A percentile compares a stretch with the other conserved stretches of the same genome.
phyloP scores from a whole-genome alignment of 2,888 invertebrate genomes.

The Apodemia duryi region DNA sequence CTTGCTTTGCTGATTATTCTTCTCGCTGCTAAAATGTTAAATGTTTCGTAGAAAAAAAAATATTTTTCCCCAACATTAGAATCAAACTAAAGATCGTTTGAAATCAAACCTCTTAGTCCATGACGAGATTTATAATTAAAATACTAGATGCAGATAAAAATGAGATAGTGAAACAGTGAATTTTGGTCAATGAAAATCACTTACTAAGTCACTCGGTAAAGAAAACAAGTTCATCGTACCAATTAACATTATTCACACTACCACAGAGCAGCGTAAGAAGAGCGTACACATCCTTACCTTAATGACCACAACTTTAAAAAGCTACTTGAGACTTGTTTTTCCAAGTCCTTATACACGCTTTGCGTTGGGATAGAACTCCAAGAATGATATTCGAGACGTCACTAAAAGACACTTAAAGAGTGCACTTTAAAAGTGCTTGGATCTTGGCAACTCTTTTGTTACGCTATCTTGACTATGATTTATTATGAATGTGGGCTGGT shows the following conservation, averaged over 20 bases:
- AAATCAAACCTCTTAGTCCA: too few relatives aligned
- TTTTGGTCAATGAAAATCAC: neutral
- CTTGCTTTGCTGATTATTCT: conserved; percentile 28
- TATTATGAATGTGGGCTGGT: neutral
- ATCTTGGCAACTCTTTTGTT: conserved; percentile 9
- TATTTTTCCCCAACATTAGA: too few relatives aligned
- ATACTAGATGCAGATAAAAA: too few relatives aligned
- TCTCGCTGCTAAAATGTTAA: conserved; percentile 34
- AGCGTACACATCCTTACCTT: conserved; percentile 33
- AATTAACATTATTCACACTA: neutral
- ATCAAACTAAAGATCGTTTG: too few relatives aligned
- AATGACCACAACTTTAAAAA: conserved; percentile 43
- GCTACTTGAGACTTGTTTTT: conserved; percentile 27
- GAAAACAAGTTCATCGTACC: conserved; percentile 1
- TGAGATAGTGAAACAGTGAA: neutral
- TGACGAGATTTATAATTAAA: too few relatives aligned
- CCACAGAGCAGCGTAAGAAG: conserved; percentile 20
- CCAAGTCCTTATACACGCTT: conserved; percentile 34
- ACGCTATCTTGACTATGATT: conserved; percentile 4
- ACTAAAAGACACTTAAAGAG: conserved; percentile 23
- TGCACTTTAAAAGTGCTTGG: conserved; percentile 21
- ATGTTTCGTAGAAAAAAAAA: neutral
- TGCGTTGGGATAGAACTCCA: conserved; percentile 19
- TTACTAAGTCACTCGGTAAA: conserved; percentile 1
- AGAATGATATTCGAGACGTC: conserved; percentile 25